Conservation (phyloP, 2,888 invertebrate species). For the Sclerodermus sp. region DNA sequence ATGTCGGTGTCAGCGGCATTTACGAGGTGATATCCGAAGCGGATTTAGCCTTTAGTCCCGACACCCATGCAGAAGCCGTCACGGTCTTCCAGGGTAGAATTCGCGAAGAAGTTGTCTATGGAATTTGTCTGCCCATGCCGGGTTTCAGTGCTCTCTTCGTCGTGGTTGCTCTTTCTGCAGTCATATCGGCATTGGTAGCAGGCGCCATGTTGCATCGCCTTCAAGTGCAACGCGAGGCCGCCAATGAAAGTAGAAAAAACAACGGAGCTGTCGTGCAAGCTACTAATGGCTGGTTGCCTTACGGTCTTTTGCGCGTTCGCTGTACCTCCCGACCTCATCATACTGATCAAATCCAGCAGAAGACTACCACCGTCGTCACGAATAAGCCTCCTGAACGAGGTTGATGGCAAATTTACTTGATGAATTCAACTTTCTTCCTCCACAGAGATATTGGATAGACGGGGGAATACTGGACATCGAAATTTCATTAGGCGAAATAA, state of each 20-base stretch:
- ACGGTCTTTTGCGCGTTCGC: conserved; percentile 48
- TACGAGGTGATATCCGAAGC: conserved; percentile 92
- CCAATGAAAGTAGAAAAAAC: conserved; percentile 54
- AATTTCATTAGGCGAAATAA: too few relatives aligned
- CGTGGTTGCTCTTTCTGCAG: conserved; percentile 82
- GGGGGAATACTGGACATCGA: too few relatives aligned
- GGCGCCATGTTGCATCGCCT: conserved; percentile 78
- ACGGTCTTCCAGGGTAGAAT: conserved; percentile 89
- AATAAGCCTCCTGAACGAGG: conserved; percentile 39
- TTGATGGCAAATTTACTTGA: conserved; percentile 24
- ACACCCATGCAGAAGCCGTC: conserved; percentile 76
- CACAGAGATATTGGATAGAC: neutral
- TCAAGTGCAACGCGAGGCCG: conserved; percentile 74
- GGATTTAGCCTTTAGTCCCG: conserved; percentile 86
- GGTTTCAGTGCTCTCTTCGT: conserved; percentile 88
- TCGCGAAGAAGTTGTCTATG: conserved; percentile 87
- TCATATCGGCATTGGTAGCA: conserved; percentile 83
- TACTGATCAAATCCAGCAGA: conserved; percentile 16
- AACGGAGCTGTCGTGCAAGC: conserved; percentile 34
- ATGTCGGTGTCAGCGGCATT: conserved; percentile 86
- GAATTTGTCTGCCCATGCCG: conserved; percentile 87
- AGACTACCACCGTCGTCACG: conserved; percentile 17
- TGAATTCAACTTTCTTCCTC: neutral
- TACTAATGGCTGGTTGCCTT: conserved; percentile 50
- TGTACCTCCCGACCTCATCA: conserved; percentile 39